Percentiles rank a stretch among this genome's conserved stretches.
Conservation (phyloP, 2,797 vertebrate species). For the Tadarida brasiliensis region DNA sequence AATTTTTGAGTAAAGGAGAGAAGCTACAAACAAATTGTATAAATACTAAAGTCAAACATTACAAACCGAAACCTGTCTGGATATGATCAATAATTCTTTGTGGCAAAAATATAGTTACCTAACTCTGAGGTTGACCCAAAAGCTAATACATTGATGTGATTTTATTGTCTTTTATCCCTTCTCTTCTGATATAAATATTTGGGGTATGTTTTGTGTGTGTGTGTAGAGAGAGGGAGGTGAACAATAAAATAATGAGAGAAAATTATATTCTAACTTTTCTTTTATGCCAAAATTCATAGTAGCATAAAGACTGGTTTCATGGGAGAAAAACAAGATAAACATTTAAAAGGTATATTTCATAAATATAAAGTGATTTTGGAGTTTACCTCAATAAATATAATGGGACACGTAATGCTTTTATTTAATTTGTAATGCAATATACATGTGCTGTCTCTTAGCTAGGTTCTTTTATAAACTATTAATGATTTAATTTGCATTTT, state of each 20-base stretch:
- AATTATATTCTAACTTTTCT: not conserved
- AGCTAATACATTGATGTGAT: not conserved
- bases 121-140: not conserved
- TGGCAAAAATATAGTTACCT: not conserved
- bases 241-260: not conserved
- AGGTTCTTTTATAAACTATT: constrained; percentile 84
- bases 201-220: not conserved
- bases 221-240: not conserved
- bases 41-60: not conserved
- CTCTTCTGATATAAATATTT: not conserved
- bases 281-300: not conserved
- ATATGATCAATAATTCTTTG: not conserved
- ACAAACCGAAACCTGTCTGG: not conserved
- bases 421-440: constrained; percentile 79
- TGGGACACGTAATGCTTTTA: constrained; percentile 70
- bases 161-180: constrained; percentile 13
- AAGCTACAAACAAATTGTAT: not conserved
- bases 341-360: constrained; percentile 73
- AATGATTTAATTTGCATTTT: constrained; percentile 85
- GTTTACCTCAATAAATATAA: constrained; percentile 66
- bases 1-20: not conserved
- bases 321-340: constrained; percentile 60
- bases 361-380: constrained; percentile 68
- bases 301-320: constrained; percentile 39
- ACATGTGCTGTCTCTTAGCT: constrained; percentile 69